A percentile compares a stretch with the other conserved stretches of the same genome.
These are phyloP conservation scores for Cephus cinctus DNA, from an alignment of 1,140 invertebrate genomes.

Conservation along the genomic window DNA sequence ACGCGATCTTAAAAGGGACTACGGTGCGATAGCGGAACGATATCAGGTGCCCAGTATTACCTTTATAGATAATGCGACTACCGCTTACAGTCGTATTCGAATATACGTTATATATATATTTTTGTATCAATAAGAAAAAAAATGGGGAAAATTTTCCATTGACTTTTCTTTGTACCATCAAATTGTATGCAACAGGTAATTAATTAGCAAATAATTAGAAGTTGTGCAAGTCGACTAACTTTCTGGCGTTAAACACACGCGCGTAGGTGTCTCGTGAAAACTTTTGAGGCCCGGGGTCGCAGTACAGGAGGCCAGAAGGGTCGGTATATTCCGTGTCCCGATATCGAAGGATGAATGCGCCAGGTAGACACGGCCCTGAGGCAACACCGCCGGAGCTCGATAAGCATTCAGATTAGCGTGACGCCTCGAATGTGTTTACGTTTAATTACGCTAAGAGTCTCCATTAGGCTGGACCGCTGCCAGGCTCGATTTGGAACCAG, in stretches of 20 bases:
- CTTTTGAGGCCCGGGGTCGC: not conserved
- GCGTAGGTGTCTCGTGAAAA: not conserved
- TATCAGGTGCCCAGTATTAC: too few relatives aligned
- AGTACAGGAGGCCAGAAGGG: slow-evolving; percentile 1
- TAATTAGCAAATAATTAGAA: too few relatives aligned
- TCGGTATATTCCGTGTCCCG: not conserved
- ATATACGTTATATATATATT: too few relatives aligned
- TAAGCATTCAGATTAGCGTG: slow-evolving; percentile 55
- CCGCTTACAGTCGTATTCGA: too few relatives aligned
- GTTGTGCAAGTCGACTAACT: too few relatives aligned
- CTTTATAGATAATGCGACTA: too few relatives aligned
- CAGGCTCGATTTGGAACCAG: slow-evolving; percentile 40
- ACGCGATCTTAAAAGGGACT: slow-evolving; percentile 6
- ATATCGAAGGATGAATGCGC: slow-evolving; percentile 33
- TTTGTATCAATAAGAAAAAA: too few relatives aligned
- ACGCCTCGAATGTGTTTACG: slow-evolving; percentile 56
- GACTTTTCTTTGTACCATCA: too few relatives aligned
- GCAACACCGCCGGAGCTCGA: slow-evolving; percentile 46
- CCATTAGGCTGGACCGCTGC: slow-evolving; percentile 57
- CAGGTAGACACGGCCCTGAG: slow-evolving; percentile 43
- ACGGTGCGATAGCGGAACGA: too few relatives aligned
- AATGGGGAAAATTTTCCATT: too few relatives aligned
- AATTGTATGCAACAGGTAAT: too few relatives aligned
- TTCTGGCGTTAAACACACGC: too few relatives aligned
- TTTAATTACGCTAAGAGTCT: slow-evolving; percentile 58